phyloP scores from a whole-genome alignment of 2,888 invertebrate species.

The Drosophila planitibia region DNA sequence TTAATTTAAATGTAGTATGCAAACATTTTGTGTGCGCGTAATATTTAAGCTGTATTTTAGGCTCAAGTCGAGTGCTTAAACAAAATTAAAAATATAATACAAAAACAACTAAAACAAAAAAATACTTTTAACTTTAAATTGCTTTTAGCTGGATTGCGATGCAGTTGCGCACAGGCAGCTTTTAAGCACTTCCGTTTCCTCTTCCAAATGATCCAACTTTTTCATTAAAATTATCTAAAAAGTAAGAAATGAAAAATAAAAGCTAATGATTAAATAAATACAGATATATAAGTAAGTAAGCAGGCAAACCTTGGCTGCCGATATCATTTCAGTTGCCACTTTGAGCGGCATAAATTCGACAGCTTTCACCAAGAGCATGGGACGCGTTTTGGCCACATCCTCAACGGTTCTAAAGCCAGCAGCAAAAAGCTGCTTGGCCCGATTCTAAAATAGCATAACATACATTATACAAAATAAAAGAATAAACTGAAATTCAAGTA shows the following conservation, averaged over 20 bases:
- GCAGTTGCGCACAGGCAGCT: constrained; percentile 61
- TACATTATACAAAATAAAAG: neutral
- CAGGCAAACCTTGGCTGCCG: constrained; percentile 90
- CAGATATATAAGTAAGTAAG: neutral
- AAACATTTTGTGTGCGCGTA: constrained; percentile 49
- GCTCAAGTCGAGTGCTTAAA: constrained; percentile 63
- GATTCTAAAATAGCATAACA: constrained; percentile 86
- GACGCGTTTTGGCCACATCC: constrained; percentile 90
- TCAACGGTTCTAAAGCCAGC: constrained; percentile 93
- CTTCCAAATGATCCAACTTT: constrained; percentile 94
- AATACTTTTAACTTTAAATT: neutral
- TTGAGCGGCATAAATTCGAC: constrained; percentile 91
- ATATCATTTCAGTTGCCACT: constrained; percentile 92
- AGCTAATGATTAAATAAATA: neutral
- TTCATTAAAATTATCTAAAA: constrained; percentile 91
- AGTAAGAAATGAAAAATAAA: neutral
- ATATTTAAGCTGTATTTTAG: constrained; percentile 65
- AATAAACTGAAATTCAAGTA: neutral
- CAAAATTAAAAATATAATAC: constrained; percentile 49
- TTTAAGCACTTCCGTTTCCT: constrained; percentile 90
- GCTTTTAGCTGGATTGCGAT: constrained; percentile 1
- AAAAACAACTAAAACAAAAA: constrained; percentile 35
- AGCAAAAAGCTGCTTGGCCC: constrained; percentile 93
- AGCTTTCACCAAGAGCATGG: constrained; percentile 87
- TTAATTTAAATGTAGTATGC: constrained; percentile 59